Evolutionary conservation across 1,140 invertebrate genomes (phyloP).

Genomic region (Temnothorax longispinosus): DNA sequence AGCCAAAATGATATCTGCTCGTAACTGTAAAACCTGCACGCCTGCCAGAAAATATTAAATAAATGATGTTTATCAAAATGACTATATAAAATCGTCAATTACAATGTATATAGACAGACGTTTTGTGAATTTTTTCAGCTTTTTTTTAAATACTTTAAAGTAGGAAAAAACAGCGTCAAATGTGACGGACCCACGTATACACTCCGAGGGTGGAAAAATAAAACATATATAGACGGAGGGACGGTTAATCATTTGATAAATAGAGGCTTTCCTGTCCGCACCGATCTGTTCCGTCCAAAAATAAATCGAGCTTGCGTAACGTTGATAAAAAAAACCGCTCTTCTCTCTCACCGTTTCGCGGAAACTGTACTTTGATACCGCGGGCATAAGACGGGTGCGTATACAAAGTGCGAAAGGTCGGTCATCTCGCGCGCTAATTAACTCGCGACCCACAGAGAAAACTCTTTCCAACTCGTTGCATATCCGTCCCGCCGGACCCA

Average conservation of each 20-base stretch:
- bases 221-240: too few relatives aligned
- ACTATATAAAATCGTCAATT: too few relatives aligned
- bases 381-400: neutral
- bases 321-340: neutral
- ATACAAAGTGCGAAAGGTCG: neutral
- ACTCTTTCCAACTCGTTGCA: neutral
- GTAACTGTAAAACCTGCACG: too few relatives aligned
- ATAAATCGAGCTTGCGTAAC: slow-evolving; percentile 12
- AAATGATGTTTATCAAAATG: too few relatives aligned
- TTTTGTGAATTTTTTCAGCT: too few relatives aligned
- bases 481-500: neutral
- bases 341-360: neutral
- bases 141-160: too few relatives aligned
- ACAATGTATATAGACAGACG: too few relatives aligned
- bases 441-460: neutral
- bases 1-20: too few relatives aligned
- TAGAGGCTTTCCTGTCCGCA: neutral
- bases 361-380: neutral
- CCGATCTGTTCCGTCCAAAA: neutral
- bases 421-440: slow-evolving; percentile 10
- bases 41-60: too few relatives aligned
- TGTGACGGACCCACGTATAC: too few relatives aligned
- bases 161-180: too few relatives aligned
- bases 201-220: too few relatives aligned
- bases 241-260: neutral